Conservation (phyloP, 1,140 invertebrate species). For the Polyergus mexicanus region DNA sequence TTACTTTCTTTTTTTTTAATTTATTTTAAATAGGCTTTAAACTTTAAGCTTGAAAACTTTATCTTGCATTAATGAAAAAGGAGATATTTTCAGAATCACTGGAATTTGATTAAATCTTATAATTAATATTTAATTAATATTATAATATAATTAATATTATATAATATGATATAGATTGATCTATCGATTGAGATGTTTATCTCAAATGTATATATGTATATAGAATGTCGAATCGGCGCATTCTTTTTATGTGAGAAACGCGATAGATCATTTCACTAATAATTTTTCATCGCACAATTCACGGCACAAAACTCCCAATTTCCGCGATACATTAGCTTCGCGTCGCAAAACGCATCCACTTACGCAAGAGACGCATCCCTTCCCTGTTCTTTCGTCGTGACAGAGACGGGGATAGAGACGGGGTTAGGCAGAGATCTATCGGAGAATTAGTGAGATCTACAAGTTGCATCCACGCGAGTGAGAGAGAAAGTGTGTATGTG, state of each 20-base stretch:
- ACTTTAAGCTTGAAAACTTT: not conserved
- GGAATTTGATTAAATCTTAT: not conserved
- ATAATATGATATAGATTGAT: not conserved
- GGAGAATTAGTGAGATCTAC: conserved; percentile 68
- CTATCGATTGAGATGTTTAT: not conserved
- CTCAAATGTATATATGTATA: not conserved
- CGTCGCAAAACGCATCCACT: conserved; percentile 56
- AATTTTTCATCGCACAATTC: conserved; percentile 28
- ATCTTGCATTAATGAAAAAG: not conserved
- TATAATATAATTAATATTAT: not conserved
- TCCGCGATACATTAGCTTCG: conserved; percentile 46
- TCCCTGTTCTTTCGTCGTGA: conserved; percentile 34
- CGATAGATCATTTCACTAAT: not conserved
- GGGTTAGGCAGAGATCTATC: conserved; percentile 64
- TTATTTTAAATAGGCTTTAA: not conserved
- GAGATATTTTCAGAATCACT: not conserved
- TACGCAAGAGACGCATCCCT: conserved; percentile 52
- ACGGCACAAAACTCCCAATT: conserved; percentile 28
- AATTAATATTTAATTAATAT: not conserved
- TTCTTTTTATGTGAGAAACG: not conserved
- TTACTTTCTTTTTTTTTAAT: not conserved
- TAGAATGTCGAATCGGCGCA: not conserved
- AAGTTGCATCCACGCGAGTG: conserved; percentile 53
- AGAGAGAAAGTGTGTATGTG: conserved; percentile 23
- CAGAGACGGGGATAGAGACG: conserved; percentile 59